Percentiles rank a stretch among this genome's conserved stretches.
Evolutionary conservation across 2,113 vertebrate species (phyloP).

Genomic region (Oophaga pumilio): DNA sequence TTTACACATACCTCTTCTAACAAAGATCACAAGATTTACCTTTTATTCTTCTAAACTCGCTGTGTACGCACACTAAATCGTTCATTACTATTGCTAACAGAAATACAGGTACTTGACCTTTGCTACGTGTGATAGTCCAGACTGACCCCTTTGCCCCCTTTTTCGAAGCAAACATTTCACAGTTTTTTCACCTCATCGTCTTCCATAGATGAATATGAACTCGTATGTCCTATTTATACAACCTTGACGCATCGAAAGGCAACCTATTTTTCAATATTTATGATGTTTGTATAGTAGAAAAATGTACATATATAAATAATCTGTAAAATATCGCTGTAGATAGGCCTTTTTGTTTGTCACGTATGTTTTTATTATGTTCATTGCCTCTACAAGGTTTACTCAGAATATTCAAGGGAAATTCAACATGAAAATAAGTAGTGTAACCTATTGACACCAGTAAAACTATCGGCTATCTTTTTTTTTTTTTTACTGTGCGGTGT

Average conservation of each 20-base stretch:
- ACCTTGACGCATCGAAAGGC: slow-evolving; percentile 88
- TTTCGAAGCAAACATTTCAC: slow-evolving; percentile 67
- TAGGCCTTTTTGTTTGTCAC: slow-evolving; percentile 39
- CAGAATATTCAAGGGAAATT: slow-evolving; percentile 34
- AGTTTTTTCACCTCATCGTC: slow-evolving; percentile 81
- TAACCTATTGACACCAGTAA: neutral
- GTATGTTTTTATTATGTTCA: slow-evolving; percentile 15
- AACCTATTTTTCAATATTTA: slow-evolving; percentile 99
- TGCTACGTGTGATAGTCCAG: slow-evolving; percentile 11
- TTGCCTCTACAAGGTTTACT: neutral
- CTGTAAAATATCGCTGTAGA: slow-evolving; percentile 71
- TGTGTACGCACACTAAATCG: neutral
- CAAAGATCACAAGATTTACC: neutral
- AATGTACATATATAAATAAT: slow-evolving; percentile 75
- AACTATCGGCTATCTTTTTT: neutral
- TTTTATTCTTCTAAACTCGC: neutral
- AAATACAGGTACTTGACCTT: slow-evolving; percentile 7
- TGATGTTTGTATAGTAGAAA: slow-evolving; percentile 71
- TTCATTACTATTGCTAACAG: neutral
- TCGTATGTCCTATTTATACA: slow-evolving; percentile 94
- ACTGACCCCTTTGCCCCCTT: neutral
- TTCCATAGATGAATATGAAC: slow-evolving; percentile 83
- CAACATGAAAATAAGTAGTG: neutral
- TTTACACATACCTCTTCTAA: neutral
- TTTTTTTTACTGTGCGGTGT: neutral